phyloP scores from a whole-genome alignment of 2,888 invertebrate species.

The Psylliodes chrysocephalus region DNA sequence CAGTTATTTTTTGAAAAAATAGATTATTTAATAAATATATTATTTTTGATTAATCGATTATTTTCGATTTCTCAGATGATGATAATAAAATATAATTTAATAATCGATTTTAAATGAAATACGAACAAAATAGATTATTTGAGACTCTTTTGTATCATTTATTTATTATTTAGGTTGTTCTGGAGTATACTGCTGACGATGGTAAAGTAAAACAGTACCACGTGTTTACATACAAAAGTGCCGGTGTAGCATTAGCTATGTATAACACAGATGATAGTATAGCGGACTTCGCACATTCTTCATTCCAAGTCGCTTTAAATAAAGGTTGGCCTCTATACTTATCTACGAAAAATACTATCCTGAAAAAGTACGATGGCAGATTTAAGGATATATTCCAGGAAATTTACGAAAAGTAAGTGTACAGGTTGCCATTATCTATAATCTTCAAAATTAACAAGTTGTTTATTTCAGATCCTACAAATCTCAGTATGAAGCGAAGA shows the following conservation, averaged over 20 bases:
- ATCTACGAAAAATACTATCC: conserved; percentile 91
- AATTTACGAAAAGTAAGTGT: conserved; percentile 81
- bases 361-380: conserved; percentile 88
- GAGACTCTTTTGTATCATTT: conserved; percentile 9
- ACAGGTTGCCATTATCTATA: not conserved
- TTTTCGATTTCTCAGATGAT: no score
- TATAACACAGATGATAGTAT: conserved; percentile 92
- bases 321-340: conserved; percentile 91
- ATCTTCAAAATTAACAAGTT: no score
- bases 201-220: conserved; percentile 69
- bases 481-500: conserved; percentile 76
- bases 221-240: conserved; percentile 77
- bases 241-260: conserved; percentile 87
- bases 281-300: conserved; percentile 83
- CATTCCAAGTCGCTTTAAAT: conserved; percentile 85
- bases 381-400: conserved; percentile 95
- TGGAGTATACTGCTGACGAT: conserved; percentile 75
- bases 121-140: no score
- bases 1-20: no score
- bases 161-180: conserved; percentile 71
- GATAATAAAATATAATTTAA: no score
- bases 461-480: conserved; percentile 74
- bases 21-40: no score
- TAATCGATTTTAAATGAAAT: no score
- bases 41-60: no score